A percentile compares a stretch with the other conserved stretches of the same genome.
Evolutionary conservation across 1,140 invertebrate genomes (phyloP).

Genomic region (Rhagoletis pomonella): DNA sequence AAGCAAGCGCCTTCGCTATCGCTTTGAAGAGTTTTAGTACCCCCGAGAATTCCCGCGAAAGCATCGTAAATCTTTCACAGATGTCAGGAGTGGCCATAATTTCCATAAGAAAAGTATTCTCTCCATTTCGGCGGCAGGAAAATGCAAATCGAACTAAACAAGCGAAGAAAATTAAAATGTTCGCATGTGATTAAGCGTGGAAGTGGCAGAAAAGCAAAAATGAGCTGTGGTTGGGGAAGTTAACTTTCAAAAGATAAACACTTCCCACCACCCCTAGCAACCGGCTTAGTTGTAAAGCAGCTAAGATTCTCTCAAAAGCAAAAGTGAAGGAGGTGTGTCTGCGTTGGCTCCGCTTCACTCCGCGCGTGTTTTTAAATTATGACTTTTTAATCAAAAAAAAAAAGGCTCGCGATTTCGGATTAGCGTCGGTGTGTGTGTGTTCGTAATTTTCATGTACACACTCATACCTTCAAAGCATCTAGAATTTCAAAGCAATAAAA

Average conservation of each 20-base stretch:
- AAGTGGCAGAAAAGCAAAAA: slow-evolving; percentile 28
- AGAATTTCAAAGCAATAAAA: slow-evolving; percentile 50
- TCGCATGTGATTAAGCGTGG: slow-evolving; percentile 46
- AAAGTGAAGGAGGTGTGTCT: not conserved
- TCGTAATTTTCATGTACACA: slow-evolving; percentile 19
- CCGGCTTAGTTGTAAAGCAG: not conserved
- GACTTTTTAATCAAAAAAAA: slow-evolving; percentile 39
- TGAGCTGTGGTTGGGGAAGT: not conserved
- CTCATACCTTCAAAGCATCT: slow-evolving; percentile 11
- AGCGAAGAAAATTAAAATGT: slow-evolving; percentile 52
- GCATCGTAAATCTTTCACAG: slow-evolving; percentile 46
- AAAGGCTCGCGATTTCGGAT: slow-evolving; percentile 22
- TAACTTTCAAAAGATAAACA: not conserved
- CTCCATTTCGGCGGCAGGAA: slow-evolving; percentile 11
- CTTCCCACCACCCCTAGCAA: slow-evolving; percentile 13
- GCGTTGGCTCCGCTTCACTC: not conserved
- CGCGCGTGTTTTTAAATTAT: slow-evolving; percentile 50
- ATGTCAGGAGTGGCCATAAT: slow-evolving; percentile 44
- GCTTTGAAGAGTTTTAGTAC: slow-evolving; percentile 23
- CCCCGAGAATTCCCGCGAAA: slow-evolving; percentile 26
- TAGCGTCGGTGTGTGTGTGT: slow-evolving; percentile 28
- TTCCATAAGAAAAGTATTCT: slow-evolving; percentile 13
- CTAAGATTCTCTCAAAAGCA: not conserved
- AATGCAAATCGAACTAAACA: slow-evolving; percentile 51
- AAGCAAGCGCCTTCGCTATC: not conserved